Conservation (phyloP, 2,797 vertebrate species). For the Sphenodon punctatus region DNA sequence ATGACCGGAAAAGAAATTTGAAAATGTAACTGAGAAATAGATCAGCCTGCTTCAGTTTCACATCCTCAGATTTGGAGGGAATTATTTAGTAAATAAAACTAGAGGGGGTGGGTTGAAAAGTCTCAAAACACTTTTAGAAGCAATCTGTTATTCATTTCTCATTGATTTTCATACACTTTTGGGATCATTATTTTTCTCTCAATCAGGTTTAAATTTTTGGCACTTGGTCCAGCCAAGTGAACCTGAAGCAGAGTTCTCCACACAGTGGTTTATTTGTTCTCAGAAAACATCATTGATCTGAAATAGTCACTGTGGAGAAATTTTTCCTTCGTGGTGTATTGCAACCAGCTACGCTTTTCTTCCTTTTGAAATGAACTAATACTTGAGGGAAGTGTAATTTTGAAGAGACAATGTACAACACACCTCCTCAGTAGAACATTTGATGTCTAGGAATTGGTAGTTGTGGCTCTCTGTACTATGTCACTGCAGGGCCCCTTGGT, state of each 20-base stretch:
- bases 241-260: neutral
- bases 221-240: neutral
- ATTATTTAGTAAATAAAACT: neutral
- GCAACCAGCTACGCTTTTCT: neutral
- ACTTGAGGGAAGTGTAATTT: neutral
- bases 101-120: neutral
- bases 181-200: neutral
- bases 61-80: neutral
- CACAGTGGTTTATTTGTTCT: neutral
- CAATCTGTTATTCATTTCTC: conserved; percentile 6
- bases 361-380: neutral
- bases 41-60: neutral
- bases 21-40: neutral
- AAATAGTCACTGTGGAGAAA: neutral
- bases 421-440: too few species aligned
- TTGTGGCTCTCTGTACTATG: too few species aligned
- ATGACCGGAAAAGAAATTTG: neutral
- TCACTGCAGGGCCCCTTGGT: too few species aligned
- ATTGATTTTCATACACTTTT: neutral
- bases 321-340: neutral
- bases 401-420: too few species aligned
- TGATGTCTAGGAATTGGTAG: too few species aligned
- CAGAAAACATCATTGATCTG: neutral
- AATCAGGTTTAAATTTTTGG: neutral
- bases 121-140: neutral